Evolutionary conservation across 2,113 vertebrate species (phyloP), one percentile per base, ranked within the genome.

Genomic region (Myxocyprinus asiaticus): DNA sequence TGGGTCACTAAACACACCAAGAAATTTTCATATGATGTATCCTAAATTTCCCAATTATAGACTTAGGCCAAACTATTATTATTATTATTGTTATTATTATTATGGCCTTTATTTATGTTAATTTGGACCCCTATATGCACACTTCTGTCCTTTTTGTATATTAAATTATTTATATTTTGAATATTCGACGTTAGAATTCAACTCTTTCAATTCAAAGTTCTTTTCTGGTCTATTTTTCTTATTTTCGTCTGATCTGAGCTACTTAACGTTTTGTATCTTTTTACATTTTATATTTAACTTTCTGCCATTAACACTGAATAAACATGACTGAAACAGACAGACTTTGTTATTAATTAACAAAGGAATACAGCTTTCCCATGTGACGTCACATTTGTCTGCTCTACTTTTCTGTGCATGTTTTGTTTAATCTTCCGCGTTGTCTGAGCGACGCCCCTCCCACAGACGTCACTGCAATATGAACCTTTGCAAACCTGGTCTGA

Each of bases 401-500:
- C 55, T 9, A 77, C 62, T 87, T 85, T 81, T 77, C 82, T 48
- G 81, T 82, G 82, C 15, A 0, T 94, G 90, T 94, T 93, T 88
- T 92, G 90, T 82, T 88, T 80, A 88, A 92, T 85, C 87, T 87
- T 88, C 84, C 75, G 63, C 22, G 92, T 91, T 85, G 88, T 67
- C 91, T n/a, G 69, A 69, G 91, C 85, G 87, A 94, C 92, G 77
- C 87, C 84, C 88, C 87, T 82, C 91, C 90, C 90, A 86, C 88
- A 88, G 81, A 85, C 83, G 87, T 86, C 84, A 87, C 85, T 91
- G 90, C 71, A 17, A 69, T 8, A 55, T 55, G 64, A 78, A 62
- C 77, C 48, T 66, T 7, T 62, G 63, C 75, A 22, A 67, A 67
- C 22, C 17, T 14, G 22, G 22, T 33, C 44, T 4, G 58, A 48